Evolutionary conservation across 2,888 invertebrate species (phyloP).

Genomic region (Mycalesis mineus): DNA sequence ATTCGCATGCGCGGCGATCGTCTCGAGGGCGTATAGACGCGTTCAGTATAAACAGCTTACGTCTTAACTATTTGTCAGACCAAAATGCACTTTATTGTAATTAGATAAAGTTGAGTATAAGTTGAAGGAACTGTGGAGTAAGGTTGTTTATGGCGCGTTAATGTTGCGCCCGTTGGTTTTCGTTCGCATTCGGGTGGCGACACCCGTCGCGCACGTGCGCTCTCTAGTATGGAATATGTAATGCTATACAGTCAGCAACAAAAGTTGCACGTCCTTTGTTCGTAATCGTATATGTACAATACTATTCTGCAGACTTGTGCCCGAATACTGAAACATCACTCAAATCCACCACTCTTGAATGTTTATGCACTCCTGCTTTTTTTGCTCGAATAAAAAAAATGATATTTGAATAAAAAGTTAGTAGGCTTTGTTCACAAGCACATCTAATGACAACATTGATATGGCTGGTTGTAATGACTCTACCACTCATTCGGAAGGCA

Average conservation of each 20-base stretch:
- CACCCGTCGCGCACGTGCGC: slow-evolving; percentile 63
- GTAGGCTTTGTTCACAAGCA: too few relatives aligned
- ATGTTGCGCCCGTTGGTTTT: slow-evolving; percentile 44
- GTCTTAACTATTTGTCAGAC: background rate
- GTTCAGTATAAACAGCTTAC: slow-evolving; percentile 31
- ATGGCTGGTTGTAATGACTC: too few relatives aligned
- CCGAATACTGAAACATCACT: too few relatives aligned
- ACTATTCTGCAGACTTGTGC: too few relatives aligned
- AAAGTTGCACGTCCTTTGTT: slow-evolving; percentile 20
- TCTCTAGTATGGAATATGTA: slow-evolving; percentile 47
- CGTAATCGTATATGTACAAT: background rate
- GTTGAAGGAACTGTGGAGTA: background rate
- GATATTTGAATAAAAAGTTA: too few relatives aligned
- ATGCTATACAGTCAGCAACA: slow-evolving; percentile 34
- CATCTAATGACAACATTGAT: too few relatives aligned
- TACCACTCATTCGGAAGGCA: too few relatives aligned
- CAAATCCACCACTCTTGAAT: too few relatives aligned
- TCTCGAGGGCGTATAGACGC: slow-evolving; percentile 58
- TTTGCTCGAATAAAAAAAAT: too few relatives aligned
- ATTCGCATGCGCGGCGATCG: slow-evolving; percentile 68
- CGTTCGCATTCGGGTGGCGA: slow-evolving; percentile 66
- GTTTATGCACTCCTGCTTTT: too few relatives aligned
- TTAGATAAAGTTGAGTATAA: background rate
- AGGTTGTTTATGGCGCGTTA: slow-evolving; percentile 8
- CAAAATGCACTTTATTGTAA: slow-evolving; percentile 11